Percentiles rank a stretch among this genome's conserved stretches.
Evolutionary conservation across 2,888 invertebrate genomes (phyloP).

Genomic region (Polietes domitor): DNA sequence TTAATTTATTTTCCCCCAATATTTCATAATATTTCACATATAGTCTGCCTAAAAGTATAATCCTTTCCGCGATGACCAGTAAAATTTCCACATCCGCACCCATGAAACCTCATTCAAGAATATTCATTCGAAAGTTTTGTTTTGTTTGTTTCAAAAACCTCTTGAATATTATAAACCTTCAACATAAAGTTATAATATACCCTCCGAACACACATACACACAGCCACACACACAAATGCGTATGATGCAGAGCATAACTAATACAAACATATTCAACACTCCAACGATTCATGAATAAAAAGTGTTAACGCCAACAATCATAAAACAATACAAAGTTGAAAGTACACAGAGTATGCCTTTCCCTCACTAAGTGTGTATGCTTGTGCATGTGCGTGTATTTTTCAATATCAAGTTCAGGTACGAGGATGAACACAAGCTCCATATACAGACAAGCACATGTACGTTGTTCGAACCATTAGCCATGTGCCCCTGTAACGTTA

Average conservation of each 20-base stretch:
- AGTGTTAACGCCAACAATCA: conserved; percentile 21
- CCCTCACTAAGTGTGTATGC: neutral
- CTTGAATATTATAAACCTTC: neutral
- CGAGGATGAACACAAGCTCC: conserved; percentile 33
- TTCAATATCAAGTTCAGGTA: conserved; percentile 66
- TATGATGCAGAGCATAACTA: neutral
- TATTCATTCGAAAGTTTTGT: neutral
- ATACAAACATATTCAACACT: neutral
- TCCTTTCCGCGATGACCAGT: no score
- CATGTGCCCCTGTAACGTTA: neutral
- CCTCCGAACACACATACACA: no score
- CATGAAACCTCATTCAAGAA: no score
- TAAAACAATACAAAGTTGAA: conserved; percentile 24
- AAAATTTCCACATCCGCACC: no score
- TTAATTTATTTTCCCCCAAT: no score
- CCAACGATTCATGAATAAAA: neutral
- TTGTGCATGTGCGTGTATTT: conserved; percentile 11
- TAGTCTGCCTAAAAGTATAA: no score
- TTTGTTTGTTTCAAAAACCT: neutral
- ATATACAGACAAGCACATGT: neutral
- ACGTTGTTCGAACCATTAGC: neutral
- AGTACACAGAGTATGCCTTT: neutral
- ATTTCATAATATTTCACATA: no score
- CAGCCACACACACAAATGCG: neutral
- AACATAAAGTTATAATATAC: neutral